These are phyloP conservation scores for Phenganax stokvisi DNA, from an alignment of 92 coral and sea anemone species.

Conservation along the genomic window DNA sequence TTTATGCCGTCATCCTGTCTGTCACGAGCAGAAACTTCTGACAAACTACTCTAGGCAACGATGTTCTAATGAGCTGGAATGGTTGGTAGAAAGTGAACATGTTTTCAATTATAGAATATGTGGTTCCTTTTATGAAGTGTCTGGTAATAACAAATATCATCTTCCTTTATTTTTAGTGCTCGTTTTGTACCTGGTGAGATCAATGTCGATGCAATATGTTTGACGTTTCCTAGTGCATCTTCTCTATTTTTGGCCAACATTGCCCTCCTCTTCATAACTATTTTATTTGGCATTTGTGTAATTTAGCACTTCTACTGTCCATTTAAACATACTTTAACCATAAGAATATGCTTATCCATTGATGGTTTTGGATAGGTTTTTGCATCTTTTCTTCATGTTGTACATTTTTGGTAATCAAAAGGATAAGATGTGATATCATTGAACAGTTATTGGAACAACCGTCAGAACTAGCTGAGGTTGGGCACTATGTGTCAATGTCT, in stretches of 20 bases:
- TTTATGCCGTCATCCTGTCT: constrained; percentile 31
- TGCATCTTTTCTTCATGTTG: neutral
- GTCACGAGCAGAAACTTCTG: constrained; percentile 21
- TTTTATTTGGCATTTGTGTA: constrained; percentile 5
- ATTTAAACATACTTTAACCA: neutral
- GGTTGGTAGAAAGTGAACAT: constrained; percentile 6
- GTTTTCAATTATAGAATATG: neutral
- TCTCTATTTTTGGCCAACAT: constrained; percentile 10
- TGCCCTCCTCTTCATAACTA: constrained; percentile 7
- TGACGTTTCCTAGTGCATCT: constrained; percentile 29
- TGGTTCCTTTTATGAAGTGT: neutral
- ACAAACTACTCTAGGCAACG: constrained; percentile 38
- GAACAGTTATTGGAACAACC: no score
- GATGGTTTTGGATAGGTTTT: neutral
- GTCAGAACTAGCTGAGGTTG: no score
- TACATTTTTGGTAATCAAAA: neutral
- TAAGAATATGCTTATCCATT: neutral
- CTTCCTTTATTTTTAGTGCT: constrained; percentile 10
- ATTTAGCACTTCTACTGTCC: neutral
- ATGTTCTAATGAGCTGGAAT: constrained; percentile 35
- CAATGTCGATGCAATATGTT: constrained; percentile 37
- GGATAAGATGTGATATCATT: neutral
- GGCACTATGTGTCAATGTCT: no score
- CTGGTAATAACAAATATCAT: neutral
- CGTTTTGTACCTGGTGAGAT: constrained; percentile 37